These are phyloP conservation scores for Pangasianodon hypophthalmus DNA, from an alignment of 2,113 vertebrate genomes.

Conservation along the genomic window DNA sequence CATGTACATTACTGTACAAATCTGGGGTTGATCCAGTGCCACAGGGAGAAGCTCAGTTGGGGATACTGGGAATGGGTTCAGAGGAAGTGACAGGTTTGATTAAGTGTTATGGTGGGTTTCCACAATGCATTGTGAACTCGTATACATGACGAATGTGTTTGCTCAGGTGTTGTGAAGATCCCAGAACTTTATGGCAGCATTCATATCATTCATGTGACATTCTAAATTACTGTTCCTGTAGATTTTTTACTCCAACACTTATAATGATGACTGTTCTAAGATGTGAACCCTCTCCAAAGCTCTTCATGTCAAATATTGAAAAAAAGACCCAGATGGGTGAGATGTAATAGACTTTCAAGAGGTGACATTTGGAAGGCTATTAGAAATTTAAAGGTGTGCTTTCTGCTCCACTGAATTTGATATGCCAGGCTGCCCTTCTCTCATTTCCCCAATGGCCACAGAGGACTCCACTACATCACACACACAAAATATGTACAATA, in stretches of 20 bases:
- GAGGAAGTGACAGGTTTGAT: constrained; percentile 50
- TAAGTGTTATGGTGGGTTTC: constrained; percentile 54
- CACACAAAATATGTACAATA: neutral
- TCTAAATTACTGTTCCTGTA: neutral
- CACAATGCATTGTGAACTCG: constrained; percentile 47
- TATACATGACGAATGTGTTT: constrained; percentile 43
- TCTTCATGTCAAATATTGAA: constrained; percentile 28
- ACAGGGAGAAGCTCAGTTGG: constrained; percentile 46
- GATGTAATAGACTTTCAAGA: constrained; percentile 55
- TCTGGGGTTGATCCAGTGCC: constrained; percentile 30
- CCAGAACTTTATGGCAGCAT: neutral
- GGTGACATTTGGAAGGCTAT: constrained; percentile 59
- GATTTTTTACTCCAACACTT: neutral
- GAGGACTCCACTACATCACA: constrained; percentile 14
- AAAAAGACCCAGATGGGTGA: constrained; percentile 37
- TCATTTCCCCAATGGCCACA: constrained; percentile 16
- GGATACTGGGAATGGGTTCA: constrained; percentile 50
- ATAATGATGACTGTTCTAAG: neutral
- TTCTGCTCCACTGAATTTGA: constrained; percentile 48
- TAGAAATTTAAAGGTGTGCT: constrained; percentile 52
- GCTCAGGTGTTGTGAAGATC: neutral
- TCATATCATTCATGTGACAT: constrained; percentile 10
- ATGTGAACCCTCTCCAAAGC: neutral
- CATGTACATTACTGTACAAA: constrained; percentile 17
- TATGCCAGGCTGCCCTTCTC: constrained; percentile 40